Base-by-base conservation (phyloP, 1,140 invertebrate genomes). In the honey bee (Apis mellifera) region DNA sequence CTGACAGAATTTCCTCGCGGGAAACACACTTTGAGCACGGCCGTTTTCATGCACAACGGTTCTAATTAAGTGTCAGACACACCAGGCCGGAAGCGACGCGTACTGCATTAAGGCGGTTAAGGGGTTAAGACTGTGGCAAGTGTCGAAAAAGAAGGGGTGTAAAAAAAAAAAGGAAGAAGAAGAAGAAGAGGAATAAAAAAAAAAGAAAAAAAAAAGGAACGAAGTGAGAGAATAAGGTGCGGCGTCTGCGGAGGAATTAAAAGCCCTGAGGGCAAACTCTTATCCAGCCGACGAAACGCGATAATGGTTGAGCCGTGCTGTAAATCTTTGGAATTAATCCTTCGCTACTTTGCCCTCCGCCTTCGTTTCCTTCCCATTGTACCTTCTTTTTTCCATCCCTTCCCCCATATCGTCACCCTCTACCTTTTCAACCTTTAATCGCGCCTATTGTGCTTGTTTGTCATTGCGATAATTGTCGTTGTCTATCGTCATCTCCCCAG, bases 281-380 rank as follows among this genome's bases (percentile, higher is more conserved):
- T 88, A 88, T 88, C 86, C 87, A 88, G 72, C 87, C 86, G 86
- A 88, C 86, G 86, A 88, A 88, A 88, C 86, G 87, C 80, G 87
- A 88, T 88, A 88, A 88, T 88, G 83, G 84, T 79, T 88, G 77
- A 88, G 86, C 87, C 72, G 74, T 57, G 87, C 86, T 88, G 86
- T 88, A 88, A 88, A 88, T 88, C 87, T 88, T 88, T 77, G 76
- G 87, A 86, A 88, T 88, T 88, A 88, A 88, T 88, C 84, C 87
- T 88, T 76, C 78, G 86, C 64, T 19, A 69, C 65, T 83, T 78
- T 72, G 19, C 57, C 79, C 70, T 66, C 55, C 64, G 72, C 73
- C 84, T 70, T 79, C 75, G 55, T 82, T 60, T 75, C 78, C 78
- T 66, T 75, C 23, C 23, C 78, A 65, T 74, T 80, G 59, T 80